Conservation (phyloP, 1,140 invertebrate species). For the Dysdera silvatica region DNA sequence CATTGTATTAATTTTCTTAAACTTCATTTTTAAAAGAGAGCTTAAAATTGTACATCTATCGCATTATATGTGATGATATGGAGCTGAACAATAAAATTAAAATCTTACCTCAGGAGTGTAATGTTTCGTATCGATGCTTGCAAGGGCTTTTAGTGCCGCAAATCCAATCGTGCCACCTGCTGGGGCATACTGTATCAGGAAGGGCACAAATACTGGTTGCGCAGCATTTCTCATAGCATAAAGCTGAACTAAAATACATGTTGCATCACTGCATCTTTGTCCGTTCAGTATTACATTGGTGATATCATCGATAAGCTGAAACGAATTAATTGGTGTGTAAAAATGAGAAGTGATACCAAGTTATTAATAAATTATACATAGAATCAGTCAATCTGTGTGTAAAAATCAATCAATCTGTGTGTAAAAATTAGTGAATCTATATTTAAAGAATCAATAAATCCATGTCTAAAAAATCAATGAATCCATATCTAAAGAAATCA, state of each 20-base stretch:
- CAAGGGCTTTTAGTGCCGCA: conserved; percentile 21
- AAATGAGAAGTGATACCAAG: neutral
- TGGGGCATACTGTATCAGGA: conserved; percentile 16
- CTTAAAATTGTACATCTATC: neutral
- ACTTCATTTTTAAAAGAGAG: too few relatives aligned
- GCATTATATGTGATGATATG: neutral
- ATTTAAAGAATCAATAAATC: too few relatives aligned
- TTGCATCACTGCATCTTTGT: conserved; percentile 14
- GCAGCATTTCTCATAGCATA: conserved; percentile 21
- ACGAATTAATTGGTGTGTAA: neutral
- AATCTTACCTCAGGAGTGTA: conserved; percentile 16
- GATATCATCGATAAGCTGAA: neutral
- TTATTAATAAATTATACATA: too few relatives aligned
- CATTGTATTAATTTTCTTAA: too few relatives aligned
- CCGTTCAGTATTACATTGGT: conserved; percentile 28
- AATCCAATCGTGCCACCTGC: conserved; percentile 16
- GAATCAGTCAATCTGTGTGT: too few relatives aligned
- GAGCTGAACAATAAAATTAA: neutral
- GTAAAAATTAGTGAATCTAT: too few relatives aligned
- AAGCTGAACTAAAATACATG: conserved; percentile 10
- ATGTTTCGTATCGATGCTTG: conserved; percentile 23
- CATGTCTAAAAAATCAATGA: too few relatives aligned
- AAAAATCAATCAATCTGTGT: too few relatives aligned
- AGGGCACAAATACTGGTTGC: conserved; percentile 14
- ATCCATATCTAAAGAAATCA: too few relatives aligned